Percentiles rank a stretch among this genome's conserved stretches.
These are phyloP conservation scores for Isurus oxyrinchus DNA, from an alignment of 2,113 vertebrate species.

Conservation along the genomic window DNA sequence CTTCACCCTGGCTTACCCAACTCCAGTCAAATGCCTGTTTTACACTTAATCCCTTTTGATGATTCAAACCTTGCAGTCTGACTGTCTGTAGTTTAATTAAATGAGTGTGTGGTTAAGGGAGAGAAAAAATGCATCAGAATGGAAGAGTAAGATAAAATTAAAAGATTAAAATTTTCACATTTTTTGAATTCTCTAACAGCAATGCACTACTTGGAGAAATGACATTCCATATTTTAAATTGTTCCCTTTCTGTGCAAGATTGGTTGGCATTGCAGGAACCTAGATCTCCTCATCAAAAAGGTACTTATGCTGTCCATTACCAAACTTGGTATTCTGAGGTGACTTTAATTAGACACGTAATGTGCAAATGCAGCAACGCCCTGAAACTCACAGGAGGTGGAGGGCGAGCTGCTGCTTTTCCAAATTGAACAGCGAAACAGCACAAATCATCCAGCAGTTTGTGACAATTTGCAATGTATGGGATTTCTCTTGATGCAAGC, in stretches of 20 bases:
- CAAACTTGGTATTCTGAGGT: too few relatives aligned
- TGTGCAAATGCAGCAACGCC: background rate
- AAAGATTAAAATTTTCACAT: background rate
- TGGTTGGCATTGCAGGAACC: background rate
- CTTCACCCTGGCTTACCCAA: too few relatives aligned
- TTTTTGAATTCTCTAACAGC: background rate
- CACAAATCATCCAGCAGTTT: background rate
- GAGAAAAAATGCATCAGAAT: background rate
- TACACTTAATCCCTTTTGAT: too few relatives aligned
- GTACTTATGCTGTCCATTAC: background rate
- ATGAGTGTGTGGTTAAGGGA: too few relatives aligned
- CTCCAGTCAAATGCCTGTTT: too few relatives aligned
- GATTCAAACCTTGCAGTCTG: too few relatives aligned
- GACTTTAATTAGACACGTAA: background rate
- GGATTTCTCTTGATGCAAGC: background rate
- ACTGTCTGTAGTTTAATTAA: too few relatives aligned
- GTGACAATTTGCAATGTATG: background rate
- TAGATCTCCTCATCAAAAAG: background rate
- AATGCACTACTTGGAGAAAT: background rate
- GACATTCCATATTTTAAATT: background rate
- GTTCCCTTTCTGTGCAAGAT: background rate
- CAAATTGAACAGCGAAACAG: background rate
- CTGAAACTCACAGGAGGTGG: background rate
- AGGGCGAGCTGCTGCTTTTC: background rate
- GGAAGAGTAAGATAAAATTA: background rate